These are phyloP conservation scores for Nomada flava DNA, from an alignment of 2,888 invertebrate genomes.

Conservation along the genomic window DNA sequence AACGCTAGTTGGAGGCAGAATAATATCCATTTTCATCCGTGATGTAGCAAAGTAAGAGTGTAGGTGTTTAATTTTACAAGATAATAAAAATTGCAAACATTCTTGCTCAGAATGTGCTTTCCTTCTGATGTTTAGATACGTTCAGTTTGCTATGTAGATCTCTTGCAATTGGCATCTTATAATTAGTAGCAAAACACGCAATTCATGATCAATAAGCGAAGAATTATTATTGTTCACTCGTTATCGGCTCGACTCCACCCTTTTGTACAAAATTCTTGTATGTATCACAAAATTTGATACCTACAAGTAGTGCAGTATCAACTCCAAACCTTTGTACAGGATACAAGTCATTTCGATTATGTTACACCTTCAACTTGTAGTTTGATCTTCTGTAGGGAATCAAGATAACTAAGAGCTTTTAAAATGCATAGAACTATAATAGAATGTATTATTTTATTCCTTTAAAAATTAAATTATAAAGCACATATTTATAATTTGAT, in stretches of 20 bases:
- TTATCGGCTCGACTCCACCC: conserved; percentile 1
- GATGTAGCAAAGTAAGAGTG: conserved; percentile 34
- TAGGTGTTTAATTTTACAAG: conserved; percentile 18
- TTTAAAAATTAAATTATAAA: neutral
- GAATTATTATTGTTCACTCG: conserved; percentile 6
- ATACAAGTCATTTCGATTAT: conserved; percentile 33
- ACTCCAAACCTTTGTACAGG: conserved; percentile 36
- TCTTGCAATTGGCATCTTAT: conserved; percentile 26
- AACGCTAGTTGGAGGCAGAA: conserved; percentile 23
- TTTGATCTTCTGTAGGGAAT: conserved; percentile 29
- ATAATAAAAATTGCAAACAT: conserved; percentile 10
- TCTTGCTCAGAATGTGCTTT: conserved; percentile 1
- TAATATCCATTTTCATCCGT: conserved; percentile 34
- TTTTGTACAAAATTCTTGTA: conserved; percentile 51
- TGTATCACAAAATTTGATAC: conserved; percentile 53
- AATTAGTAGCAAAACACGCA: conserved; percentile 43
- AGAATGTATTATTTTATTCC: neutral
- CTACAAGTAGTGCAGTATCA: conserved; percentile 50
- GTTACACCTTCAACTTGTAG: conserved; percentile 2
- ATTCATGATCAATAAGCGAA: conserved; percentile 10
- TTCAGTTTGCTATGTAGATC: conserved; percentile 8
- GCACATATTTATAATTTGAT: neutral
- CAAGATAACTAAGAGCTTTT: neutral
- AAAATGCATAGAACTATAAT: neutral
- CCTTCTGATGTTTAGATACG: conserved; percentile 4